These are phyloP conservation scores for Anhinga rufa DNA, from an alignment of 2,113 vertebrate species.

Conservation along the genomic window DNA sequence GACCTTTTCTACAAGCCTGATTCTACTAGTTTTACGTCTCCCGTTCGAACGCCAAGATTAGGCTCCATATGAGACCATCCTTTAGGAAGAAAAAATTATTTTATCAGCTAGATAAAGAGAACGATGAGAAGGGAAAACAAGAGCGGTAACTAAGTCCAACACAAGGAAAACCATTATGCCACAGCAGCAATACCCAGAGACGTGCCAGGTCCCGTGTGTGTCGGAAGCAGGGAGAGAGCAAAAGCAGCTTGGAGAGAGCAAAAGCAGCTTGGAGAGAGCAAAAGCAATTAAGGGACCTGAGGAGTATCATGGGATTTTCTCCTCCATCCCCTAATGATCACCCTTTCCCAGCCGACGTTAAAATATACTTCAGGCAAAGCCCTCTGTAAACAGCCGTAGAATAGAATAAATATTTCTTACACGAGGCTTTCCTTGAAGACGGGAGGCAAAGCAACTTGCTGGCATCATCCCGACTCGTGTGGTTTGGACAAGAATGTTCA, in stretches of 20 bases:
- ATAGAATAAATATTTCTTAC: not conserved
- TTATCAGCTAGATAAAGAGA: not conserved
- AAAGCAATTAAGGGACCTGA: not conserved
- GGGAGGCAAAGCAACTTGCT: not conserved
- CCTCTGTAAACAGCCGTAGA: not conserved
- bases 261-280: not conserved
- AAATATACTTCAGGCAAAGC: not conserved
- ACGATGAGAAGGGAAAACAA: not conserved
- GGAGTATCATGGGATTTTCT: not conserved
- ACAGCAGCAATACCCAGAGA: not conserved
- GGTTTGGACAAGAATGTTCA: not conserved
- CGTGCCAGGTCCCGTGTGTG: accelerated
- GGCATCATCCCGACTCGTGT: not conserved
- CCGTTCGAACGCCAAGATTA: accelerated
- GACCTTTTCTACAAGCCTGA: not conserved
- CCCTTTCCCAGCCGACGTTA: not conserved
- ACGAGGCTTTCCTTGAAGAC: not conserved
- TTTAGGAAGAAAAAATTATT: not conserved
- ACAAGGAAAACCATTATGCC: accelerated
- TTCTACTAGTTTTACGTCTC: not conserved
- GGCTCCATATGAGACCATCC: not conserved
- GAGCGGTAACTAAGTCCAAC: not conserved
- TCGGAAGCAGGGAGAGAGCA: not conserved
- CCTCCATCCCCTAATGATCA: not conserved
- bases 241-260: not conserved